phyloP scores from a whole-genome alignment of 1,140 invertebrate species.

The Penaeus vannamei region DNA sequence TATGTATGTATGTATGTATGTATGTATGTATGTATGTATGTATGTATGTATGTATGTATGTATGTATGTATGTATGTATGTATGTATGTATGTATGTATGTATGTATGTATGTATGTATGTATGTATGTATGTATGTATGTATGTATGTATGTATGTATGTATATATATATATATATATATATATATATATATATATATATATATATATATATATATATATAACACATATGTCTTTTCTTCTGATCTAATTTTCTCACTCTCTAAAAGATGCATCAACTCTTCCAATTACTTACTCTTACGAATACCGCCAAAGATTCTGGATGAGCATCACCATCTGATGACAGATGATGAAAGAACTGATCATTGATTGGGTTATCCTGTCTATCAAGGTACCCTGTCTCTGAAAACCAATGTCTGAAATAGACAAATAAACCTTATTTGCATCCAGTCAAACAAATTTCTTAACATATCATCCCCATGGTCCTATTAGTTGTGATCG shows the following conservation, averaged over 20 bases:
- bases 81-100: too few species aligned
- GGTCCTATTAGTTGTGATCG: too few species aligned
- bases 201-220: not conserved
- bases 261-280: not conserved
- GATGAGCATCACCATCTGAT: not conserved
- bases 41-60: too few species aligned
- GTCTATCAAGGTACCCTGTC: slow-evolving; percentile 39
- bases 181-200: too few species aligned
- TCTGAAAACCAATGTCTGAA: slow-evolving; percentile 51
- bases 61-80: too few species aligned
- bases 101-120: too few species aligned
- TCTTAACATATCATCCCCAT: too few species aligned
- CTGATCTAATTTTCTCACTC: not conserved
- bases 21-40: too few species aligned
- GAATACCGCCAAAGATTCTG: slow-evolving; percentile 37
- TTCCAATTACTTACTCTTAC: not conserved
- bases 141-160: too few species aligned
- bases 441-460: not conserved
- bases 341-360: slow-evolving; percentile 45
- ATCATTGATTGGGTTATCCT: slow-evolving; percentile 45
- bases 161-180: too few species aligned
- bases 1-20: too few species aligned
- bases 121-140: too few species aligned
- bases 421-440: not conserved
- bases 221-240: not conserved